Evolutionary conservation across 2,888 invertebrate species (phyloP).

Genomic region (Mesodorylaimus sp.): DNA sequence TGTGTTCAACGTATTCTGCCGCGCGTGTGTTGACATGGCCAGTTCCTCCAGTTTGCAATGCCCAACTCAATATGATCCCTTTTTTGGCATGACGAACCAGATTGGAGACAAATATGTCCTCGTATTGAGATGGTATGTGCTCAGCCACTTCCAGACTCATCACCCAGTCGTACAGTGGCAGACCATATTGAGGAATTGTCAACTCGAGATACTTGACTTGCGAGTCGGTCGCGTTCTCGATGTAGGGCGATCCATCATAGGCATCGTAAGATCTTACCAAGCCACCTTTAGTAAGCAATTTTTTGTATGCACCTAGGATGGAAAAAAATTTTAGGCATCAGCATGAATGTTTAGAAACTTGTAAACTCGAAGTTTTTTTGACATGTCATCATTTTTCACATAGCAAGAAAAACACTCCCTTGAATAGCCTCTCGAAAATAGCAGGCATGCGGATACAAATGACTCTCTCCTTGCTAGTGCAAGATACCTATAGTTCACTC

Average conservation of each 20-base stretch:
- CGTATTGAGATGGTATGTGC: conserved; percentile 11
- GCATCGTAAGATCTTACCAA: conserved; percentile 8
- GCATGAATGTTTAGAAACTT: too few species aligned
- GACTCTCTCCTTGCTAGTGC: too few species aligned
- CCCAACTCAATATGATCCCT: conserved; percentile 11
- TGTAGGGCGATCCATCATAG: conserved; percentile 6
- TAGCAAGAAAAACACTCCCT: too few species aligned
- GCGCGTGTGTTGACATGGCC: conserved; percentile 7
- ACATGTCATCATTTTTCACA: too few species aligned
- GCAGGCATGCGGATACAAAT: too few species aligned
- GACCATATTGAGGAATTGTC: conserved; percentile 9
- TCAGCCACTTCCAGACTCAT: conserved; percentile 12
- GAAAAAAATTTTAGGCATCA: too few species aligned
- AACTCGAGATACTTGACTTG: conserved; percentile 10
- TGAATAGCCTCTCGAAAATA: too few species aligned
- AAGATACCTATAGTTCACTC: too few species aligned
- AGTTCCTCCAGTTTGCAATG: conserved; percentile 1
- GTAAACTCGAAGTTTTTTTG: too few species aligned
- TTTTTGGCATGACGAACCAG: conserved; percentile 9
- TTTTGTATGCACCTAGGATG: not conserved
- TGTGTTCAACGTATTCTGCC: too few species aligned
- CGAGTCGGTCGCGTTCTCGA: conserved; percentile 4
- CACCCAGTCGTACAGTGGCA: conserved; percentile 11
- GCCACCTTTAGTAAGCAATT: not conserved
- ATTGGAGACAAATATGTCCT: conserved; percentile 10